Evolutionary conservation across 2,797 vertebrate genomes (phyloP).

Genomic region (Enteromius radiatus): DNA sequence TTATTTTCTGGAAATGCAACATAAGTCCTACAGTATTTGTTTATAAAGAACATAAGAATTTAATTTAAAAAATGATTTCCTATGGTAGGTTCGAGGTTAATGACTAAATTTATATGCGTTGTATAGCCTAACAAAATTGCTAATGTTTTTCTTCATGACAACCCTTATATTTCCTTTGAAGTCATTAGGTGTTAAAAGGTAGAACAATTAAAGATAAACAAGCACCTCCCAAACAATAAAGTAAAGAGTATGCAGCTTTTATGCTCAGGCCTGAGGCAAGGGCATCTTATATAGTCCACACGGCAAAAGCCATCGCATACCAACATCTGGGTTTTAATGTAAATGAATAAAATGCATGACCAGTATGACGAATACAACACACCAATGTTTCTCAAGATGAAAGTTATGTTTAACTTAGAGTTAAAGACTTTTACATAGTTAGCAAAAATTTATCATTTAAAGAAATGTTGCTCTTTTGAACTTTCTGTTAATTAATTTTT

Average conservation of each 20-base stretch:
- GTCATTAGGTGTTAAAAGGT: neutral
- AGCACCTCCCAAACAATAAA: conserved; percentile 34
- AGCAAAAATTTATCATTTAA: neutral
- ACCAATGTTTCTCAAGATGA: neutral
- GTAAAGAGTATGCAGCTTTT: conserved; percentile 51
- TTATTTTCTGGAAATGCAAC: neutral
- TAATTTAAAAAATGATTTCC: neutral
- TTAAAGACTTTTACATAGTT: neutral
- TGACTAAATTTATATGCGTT: neutral
- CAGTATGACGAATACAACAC: neutral
- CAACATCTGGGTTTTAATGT: conserved; percentile 19
- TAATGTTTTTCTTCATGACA: neutral
- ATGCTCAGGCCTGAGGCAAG: conserved; percentile 58
- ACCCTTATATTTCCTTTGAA: neutral
- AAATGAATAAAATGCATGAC: conserved; percentile 8
- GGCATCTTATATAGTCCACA: conserved; percentile 51
- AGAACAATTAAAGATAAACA: conserved; percentile 56
- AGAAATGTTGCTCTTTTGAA: neutral
- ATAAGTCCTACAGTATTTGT: neutral
- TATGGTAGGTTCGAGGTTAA: conserved; percentile 10
- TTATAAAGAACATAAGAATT: neutral
- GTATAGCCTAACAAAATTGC: neutral
- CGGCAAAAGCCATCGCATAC: conserved; percentile 50
- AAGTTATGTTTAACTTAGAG: no score
- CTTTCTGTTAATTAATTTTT: neutral